These are phyloP conservation scores for Lampropteryx suffumata DNA, from an alignment of 2,888 invertebrate genomes.

Conservation along the genomic window DNA sequence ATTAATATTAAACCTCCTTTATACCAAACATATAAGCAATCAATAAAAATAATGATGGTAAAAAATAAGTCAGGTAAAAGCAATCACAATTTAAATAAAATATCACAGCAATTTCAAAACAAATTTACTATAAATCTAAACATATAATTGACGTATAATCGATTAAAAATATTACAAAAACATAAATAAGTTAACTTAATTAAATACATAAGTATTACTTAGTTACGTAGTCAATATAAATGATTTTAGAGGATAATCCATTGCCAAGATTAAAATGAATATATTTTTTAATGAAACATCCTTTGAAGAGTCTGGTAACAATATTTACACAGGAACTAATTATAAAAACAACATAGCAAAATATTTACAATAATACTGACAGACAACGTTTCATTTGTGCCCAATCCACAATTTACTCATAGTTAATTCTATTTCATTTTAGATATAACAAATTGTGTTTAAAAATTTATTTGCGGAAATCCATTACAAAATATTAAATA, in stretches of 20 bases:
- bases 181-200: no score
- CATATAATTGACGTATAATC: constrained; percentile 2
- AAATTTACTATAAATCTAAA: constrained; percentile 18
- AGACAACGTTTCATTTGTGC: constrained; percentile 46
- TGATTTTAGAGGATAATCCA: no score
- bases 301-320: not conserved
- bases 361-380: constrained; percentile 51
- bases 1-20: no score
- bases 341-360: constrained; percentile 34
- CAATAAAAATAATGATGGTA: not conserved
- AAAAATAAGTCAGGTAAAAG: constrained; percentile 1
- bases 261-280: no score
- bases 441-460: no score
- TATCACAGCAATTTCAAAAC: constrained; percentile 39
- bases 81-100: constrained; percentile 22
- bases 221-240: no score
- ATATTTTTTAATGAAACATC: no score
- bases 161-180: not conserved
- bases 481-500: no score
- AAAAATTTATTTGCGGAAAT: no score
- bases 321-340: constrained; percentile 44
- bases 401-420: constrained; percentile 28
- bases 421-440: not conserved
- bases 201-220: no score
- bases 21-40: not conserved